Evolutionary conservation across 2,113 vertebrate species (phyloP).

Genomic region (Aramus guarauna): DNA sequence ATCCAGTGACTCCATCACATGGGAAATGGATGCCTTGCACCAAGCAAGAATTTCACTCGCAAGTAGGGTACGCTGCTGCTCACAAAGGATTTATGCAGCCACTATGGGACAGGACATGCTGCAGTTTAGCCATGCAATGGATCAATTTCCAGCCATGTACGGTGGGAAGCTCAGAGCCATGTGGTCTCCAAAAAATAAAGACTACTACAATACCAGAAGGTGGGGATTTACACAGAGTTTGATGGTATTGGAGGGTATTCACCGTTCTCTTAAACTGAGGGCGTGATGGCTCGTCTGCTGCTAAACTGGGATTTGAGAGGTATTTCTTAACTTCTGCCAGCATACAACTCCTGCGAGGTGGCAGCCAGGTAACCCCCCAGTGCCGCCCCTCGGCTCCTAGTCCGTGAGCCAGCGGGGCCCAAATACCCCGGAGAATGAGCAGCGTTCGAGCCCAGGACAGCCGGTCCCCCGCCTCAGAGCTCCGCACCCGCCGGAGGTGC

Average conservation of each 20-base stretch:
- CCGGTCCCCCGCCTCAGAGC: neutral
- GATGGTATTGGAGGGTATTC: no score
- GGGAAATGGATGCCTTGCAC: neutral
- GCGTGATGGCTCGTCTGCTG: no score
- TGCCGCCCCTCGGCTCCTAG: neutral
- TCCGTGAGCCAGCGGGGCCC: no score
- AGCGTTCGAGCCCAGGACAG: no score
- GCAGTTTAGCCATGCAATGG: neutral
- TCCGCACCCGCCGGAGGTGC: no score
- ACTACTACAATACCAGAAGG: neutral
- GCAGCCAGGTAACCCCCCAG: accelerated
- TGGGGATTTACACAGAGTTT: neutral
- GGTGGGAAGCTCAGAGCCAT: neutral
- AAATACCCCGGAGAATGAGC: accelerated
- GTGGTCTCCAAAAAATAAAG: accelerated
- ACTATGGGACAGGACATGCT: neutral
- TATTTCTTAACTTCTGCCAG: no score
- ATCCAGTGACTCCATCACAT: no score
- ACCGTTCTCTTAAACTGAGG: neutral
- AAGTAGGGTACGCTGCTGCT: accelerated
- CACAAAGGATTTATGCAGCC: neutral
- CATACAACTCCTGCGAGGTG: neutral
- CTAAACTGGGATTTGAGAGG: no score
- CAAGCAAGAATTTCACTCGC: neutral
- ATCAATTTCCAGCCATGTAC: neutral